Evolutionary conservation across 2,113 vertebrate species (phyloP).

Genomic region (Thunnus maccoyii): DNA sequence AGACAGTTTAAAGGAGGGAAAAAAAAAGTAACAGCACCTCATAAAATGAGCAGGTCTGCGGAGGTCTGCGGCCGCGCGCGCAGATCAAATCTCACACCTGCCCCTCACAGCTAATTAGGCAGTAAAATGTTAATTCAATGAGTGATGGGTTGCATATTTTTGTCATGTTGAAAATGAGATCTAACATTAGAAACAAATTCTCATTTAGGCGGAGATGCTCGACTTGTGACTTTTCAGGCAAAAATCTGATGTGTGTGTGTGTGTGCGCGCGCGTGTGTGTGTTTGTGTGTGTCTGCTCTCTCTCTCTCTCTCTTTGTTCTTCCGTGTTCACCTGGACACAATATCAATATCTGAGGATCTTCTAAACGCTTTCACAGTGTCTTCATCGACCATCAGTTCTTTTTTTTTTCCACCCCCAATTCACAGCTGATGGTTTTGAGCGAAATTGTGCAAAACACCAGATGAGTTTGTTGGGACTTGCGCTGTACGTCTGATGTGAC

Average conservation of each 20-base stretch:
- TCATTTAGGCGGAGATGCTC: not conserved
- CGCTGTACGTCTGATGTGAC: not conserved
- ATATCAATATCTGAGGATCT: not conserved
- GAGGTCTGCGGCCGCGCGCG: conserved; percentile 17
- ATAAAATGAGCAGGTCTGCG: conserved; percentile 38
- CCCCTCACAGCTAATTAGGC: conserved; percentile 5
- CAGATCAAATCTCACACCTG: conserved; percentile 26
- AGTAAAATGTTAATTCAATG: not conserved
- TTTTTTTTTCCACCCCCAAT: not conserved
- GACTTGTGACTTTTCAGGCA: not conserved
- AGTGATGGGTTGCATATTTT: not conserved
- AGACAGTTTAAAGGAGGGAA: conserved; percentile 25
- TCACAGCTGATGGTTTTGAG: not conserved
- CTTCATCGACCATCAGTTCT: not conserved
- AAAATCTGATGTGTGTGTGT: not conserved
- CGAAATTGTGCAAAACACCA: not conserved
- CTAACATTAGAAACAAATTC: not conserved
- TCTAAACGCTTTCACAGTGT: not conserved
- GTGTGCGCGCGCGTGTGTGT: not conserved
- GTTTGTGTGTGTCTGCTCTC: not conserved
- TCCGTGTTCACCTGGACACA: conserved; percentile 7
- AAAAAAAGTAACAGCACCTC: conserved; percentile 19
- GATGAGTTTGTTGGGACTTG: not conserved
- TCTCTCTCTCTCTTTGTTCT: conserved; percentile 11
- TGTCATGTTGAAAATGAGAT: not conserved